Evolutionary conservation across 2,888 invertebrate genomes (phyloP).

Genomic region (Chymomyza caudatula): DNA sequence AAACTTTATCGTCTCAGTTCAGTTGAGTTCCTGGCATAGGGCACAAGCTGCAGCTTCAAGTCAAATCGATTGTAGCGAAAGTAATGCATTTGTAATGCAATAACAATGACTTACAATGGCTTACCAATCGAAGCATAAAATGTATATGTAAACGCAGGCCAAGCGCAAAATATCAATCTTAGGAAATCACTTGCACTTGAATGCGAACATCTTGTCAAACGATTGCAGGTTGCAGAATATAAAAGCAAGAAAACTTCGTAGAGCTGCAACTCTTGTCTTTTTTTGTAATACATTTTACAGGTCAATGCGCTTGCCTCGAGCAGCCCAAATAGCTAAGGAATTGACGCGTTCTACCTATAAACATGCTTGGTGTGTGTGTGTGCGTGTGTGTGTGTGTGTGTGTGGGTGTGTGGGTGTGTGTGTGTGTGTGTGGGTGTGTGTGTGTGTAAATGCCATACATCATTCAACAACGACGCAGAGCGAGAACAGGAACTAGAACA

Average conservation of each 20-base stretch:
- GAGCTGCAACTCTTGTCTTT: not conserved
- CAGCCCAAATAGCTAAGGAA: not conserved
- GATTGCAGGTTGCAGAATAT: no score
- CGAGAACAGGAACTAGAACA: not conserved
- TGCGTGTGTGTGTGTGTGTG: not conserved
- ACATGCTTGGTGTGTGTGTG: no score
- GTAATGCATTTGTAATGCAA: constrained; percentile 23
- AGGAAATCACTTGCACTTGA: constrained; percentile 39
- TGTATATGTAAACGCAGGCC: not conserved
- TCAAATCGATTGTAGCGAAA: constrained; percentile 37
- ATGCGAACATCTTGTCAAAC: constrained; percentile 16
- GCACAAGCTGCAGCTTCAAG: constrained; percentile 24
- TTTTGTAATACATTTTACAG: constrained; percentile 14
- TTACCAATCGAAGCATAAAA: constrained; percentile 3
- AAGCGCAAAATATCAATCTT: constrained; percentile 25
- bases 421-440: constrained; percentile 22
- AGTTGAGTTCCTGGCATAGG: not conserved
- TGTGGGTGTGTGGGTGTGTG: not conserved
- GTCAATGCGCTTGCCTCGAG: constrained; percentile 29
- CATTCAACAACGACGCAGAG: not conserved
- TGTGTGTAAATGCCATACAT: not conserved
- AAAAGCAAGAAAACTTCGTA: no score
- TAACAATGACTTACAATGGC: not conserved
- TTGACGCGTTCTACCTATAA: no score
- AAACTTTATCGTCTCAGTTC: constrained; percentile 33